Conservation (phyloP, 2,888 invertebrate species). For the Eupithecia tripunctaria region DNA sequence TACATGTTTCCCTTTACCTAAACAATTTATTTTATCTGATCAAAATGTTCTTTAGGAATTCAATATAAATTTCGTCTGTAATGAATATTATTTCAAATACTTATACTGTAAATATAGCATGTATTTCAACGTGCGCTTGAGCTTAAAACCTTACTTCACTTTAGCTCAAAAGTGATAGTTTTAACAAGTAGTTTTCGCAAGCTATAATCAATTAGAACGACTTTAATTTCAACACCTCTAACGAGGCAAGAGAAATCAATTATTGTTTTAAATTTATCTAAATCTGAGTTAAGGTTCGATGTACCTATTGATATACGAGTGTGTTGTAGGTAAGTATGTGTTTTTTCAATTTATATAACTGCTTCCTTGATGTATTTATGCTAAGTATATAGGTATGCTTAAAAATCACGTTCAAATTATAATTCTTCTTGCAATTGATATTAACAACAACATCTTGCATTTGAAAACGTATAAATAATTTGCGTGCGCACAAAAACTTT, state of each 20-base stretch:
- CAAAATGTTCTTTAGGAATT: background rate
- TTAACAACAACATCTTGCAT: conserved; percentile 44
- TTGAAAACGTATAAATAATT: conserved; percentile 70
- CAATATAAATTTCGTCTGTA: background rate
- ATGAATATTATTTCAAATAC: background rate
- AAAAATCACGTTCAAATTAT: background rate
- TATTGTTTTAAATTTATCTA: too few species aligned
- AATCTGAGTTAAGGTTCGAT: too few species aligned
- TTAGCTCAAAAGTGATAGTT: background rate
- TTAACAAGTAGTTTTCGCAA: background rate
- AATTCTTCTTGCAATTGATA: background rate
- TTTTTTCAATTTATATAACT: background rate
- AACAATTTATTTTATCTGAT: background rate
- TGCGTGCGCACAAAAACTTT: conserved; percentile 62
- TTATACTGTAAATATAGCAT: background rate
- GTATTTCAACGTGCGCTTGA: too few species aligned
- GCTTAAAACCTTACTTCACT: too few species aligned
- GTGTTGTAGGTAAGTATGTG: too few species aligned
- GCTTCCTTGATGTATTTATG: too few species aligned
- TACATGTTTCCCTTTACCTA: background rate
- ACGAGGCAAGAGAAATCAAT: background rate
- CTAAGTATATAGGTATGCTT: too few species aligned
- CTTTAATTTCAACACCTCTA: background rate
- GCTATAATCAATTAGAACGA: background rate
- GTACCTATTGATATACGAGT: too few species aligned